Conservation (phyloP, 2,113 vertebrate genomes). For the Caranx melampygus region DNA sequence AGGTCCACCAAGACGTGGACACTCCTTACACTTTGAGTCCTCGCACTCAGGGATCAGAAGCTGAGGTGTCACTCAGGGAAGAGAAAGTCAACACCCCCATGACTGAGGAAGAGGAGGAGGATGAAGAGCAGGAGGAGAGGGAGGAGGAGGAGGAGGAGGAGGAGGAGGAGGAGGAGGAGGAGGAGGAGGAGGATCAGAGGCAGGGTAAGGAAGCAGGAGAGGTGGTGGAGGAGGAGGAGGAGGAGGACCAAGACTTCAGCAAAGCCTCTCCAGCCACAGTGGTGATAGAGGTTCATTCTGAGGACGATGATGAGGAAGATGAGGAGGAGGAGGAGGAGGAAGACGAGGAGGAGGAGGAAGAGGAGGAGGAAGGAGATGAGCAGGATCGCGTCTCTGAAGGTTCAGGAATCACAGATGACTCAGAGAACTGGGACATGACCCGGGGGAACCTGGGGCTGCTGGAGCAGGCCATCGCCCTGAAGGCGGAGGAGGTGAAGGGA, state of each 20-base stretch:
- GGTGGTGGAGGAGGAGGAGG: constrained; percentile 73
- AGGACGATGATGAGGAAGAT: constrained; percentile 65
- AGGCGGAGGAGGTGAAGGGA: constrained; percentile 91
- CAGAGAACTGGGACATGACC: constrained; percentile 96
- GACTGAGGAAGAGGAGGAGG: constrained; percentile 74
- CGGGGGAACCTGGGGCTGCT: constrained; percentile 95
- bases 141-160: constrained; percentile 63
- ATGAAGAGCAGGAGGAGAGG: constrained; percentile 52
- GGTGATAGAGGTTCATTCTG: constrained; percentile 73
- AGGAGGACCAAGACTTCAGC: constrained; percentile 68
- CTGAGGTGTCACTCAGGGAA: constrained; percentile 66
- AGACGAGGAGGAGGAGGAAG: constrained; percentile 79
- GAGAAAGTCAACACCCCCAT: constrained; percentile 67
- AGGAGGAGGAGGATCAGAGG: constrained; percentile 65
- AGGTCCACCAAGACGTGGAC: constrained; percentile 55
- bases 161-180: constrained; percentile 74
- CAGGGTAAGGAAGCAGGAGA: constrained; percentile 81
- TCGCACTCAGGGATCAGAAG: constrained; percentile 76
- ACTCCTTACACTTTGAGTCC: constrained; percentile 62
- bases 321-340: constrained; percentile 73
- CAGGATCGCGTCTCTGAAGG: constrained; percentile 88
- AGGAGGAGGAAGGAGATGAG: constrained; percentile 85
- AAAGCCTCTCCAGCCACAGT: constrained; percentile 73
- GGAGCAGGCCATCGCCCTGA: constrained; percentile 97
- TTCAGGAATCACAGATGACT: constrained; percentile 90